Evolutionary conservation across 2,113 vertebrate genomes (phyloP).

Genomic region (Scalopus aquaticus): DNA sequence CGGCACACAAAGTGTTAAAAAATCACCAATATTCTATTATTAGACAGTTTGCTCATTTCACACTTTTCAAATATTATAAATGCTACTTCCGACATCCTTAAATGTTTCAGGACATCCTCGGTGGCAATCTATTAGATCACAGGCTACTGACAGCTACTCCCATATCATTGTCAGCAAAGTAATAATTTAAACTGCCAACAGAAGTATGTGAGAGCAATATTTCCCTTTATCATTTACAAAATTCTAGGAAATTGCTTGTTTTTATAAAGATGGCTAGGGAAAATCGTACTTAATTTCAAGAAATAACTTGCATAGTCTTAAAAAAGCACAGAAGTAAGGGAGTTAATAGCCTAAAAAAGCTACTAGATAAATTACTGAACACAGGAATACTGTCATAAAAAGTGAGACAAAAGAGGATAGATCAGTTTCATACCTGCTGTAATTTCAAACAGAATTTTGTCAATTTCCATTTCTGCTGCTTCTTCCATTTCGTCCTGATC

Average conservation of each 20-base stretch:
- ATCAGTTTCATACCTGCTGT: constrained; percentile 91
- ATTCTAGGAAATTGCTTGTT: neutral
- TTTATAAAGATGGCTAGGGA: neutral
- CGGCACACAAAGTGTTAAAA: too few species aligned
- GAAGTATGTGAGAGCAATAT: neutral
- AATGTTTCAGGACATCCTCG: neutral
- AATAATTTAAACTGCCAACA: neutral
- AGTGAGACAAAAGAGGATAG: neutral
- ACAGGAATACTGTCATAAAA: neutral
- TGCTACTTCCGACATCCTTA: neutral
- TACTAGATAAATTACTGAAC: neutral
- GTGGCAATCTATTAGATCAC: neutral
- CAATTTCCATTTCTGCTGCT: constrained; percentile 95
- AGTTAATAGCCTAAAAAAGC: neutral
- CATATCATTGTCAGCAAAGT: neutral
- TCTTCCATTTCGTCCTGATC: constrained; percentile 99
- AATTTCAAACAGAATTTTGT: constrained; percentile 98
- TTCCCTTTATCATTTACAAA: neutral
- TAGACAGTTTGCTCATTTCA: neutral
- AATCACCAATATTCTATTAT: neutral
- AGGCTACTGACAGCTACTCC: neutral
- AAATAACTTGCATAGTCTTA: neutral
- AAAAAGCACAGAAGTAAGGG: neutral
- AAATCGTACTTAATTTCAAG: neutral
- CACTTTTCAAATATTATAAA: neutral